phyloP scores from a whole-genome alignment of 2,888 invertebrate species.

The Drosophila meridionalis region DNA sequence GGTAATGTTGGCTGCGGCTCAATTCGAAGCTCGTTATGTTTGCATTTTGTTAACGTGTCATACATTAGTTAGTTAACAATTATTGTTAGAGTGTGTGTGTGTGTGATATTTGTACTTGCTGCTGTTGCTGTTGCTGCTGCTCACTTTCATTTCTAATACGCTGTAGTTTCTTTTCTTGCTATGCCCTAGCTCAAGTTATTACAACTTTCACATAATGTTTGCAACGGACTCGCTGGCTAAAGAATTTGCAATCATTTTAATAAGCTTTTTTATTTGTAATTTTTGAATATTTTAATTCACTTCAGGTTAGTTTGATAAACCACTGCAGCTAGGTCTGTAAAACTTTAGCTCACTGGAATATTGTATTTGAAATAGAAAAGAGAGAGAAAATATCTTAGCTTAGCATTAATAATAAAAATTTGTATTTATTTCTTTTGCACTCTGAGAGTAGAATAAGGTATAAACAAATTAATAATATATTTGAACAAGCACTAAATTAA shows the following conservation, averaged over 20 bases:
- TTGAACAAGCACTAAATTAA: background rate
- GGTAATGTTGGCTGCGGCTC: constrained; percentile 12
- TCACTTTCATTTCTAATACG: constrained; percentile 76
- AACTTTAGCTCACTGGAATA: background rate
- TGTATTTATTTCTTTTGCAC: background rate
- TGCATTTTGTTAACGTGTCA: constrained; percentile 71
- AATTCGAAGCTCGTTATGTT: constrained; percentile 53
- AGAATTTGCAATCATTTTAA: background rate
- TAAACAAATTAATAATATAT: background rate
- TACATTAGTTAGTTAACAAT: constrained; percentile 74
- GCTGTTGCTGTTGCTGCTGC: constrained; percentile 53
- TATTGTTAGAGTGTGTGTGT: constrained; percentile 27
- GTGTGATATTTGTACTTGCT: constrained; percentile 68
- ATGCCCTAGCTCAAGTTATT: constrained; percentile 42
- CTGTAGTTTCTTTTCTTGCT: constrained; percentile 68
- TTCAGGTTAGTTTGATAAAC: background rate
- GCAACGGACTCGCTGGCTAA: background rate
- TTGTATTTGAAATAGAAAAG: background rate
- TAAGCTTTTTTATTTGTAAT: background rate
- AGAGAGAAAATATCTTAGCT: background rate
- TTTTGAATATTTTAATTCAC: background rate
- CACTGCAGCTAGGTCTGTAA: background rate
- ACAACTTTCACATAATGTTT: constrained; percentile 45
- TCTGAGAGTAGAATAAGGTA: background rate
- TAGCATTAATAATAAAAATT: background rate